Percentiles rank a stretch among this genome's conserved stretches.
Conservation (phyloP, 2,888 invertebrate genomes). For the Zaprionus bogoriensis region DNA sequence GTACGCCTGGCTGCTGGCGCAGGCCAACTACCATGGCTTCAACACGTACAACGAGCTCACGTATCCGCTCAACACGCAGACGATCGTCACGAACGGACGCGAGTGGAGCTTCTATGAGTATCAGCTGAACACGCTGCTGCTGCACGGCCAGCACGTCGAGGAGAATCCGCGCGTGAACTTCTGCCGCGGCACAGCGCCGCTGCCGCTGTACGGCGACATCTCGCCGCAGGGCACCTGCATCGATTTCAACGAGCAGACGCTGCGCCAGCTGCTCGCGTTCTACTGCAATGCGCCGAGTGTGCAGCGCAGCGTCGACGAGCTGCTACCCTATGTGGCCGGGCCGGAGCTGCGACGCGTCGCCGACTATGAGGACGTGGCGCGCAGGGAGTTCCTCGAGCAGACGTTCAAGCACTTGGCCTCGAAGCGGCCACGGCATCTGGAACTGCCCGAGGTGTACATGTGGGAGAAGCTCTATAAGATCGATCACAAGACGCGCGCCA, state of each 20-base stretch:
- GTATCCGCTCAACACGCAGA: conserved; percentile 95
- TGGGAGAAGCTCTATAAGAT: conserved; percentile 94
- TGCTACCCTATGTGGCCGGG: conserved; percentile 89
- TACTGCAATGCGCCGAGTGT: conserved; percentile 88
- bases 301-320: conserved; percentile 84
- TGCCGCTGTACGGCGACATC: conserved; percentile 89
- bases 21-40: conserved; percentile 94
- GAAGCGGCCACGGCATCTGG: conserved; percentile 86
- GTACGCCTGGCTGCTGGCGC: conserved; percentile 90
- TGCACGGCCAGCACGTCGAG: conserved; percentile 86
- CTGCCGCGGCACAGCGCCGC: conserved; percentile 89
- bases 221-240: conserved; percentile 86
- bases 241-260: conserved; percentile 91
- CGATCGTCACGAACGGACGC: conserved; percentile 93
- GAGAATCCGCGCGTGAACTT: conserved; percentile 89
- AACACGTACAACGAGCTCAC: conserved; percentile 94
- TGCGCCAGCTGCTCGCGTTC: conserved; percentile 89
- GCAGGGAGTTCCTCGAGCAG: conserved; percentile 88
- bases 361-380: conserved; percentile 88
- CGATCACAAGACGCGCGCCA: conserved; percentile 86
- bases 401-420: conserved; percentile 88
- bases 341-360: conserved; percentile 84
- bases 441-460: conserved; percentile 88
- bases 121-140: conserved; percentile 93
- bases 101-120: conserved; percentile 94